Evolutionary conservation across 2,888 invertebrate genomes (phyloP).

Genomic region (Crioceris asparagi): DNA sequence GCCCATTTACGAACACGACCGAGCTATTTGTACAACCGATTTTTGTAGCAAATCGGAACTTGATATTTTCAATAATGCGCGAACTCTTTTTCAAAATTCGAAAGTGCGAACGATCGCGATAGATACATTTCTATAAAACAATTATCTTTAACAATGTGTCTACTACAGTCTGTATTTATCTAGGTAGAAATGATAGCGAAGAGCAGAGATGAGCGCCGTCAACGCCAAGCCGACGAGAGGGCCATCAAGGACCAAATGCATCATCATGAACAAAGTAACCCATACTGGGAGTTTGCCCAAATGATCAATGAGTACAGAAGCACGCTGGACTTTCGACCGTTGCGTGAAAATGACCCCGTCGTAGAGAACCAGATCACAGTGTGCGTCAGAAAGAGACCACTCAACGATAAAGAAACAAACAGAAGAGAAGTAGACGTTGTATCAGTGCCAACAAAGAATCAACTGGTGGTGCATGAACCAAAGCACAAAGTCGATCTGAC

Average conservation of each 20-base stretch:
- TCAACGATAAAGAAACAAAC: constrained; percentile 79
- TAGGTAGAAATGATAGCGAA: constrained; percentile 88
- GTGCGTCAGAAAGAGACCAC: constrained; percentile 91
- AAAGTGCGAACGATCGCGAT: too few species aligned
- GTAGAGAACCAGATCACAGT: constrained; percentile 96
- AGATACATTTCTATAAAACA: too few species aligned
- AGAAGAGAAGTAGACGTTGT: constrained; percentile 92
- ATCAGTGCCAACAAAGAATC: constrained; percentile 85
- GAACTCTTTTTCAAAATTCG: too few species aligned
- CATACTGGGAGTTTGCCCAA: constrained; percentile 93
- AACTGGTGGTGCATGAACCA: constrained; percentile 80
- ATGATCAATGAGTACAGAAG: constrained; percentile 84
- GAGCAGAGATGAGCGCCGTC: constrained; percentile 87
- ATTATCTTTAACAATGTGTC: too few species aligned
- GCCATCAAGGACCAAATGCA: constrained; percentile 72
- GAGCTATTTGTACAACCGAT: too few species aligned
- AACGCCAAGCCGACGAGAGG: constrained; percentile 81
- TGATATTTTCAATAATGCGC: too few species aligned
- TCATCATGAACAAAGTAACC: constrained; percentile 80
- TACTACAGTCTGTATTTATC: too few species aligned
- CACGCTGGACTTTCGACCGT: constrained; percentile 33
- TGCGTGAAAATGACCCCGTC: constrained; percentile 65
- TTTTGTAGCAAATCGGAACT: too few species aligned
- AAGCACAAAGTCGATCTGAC: constrained; percentile 95
- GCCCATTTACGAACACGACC: too few species aligned